Evolutionary conservation across 35 echinoderm and acorn worm species (phyloP).

Genomic region (Lytechinus variegatus): DNA sequence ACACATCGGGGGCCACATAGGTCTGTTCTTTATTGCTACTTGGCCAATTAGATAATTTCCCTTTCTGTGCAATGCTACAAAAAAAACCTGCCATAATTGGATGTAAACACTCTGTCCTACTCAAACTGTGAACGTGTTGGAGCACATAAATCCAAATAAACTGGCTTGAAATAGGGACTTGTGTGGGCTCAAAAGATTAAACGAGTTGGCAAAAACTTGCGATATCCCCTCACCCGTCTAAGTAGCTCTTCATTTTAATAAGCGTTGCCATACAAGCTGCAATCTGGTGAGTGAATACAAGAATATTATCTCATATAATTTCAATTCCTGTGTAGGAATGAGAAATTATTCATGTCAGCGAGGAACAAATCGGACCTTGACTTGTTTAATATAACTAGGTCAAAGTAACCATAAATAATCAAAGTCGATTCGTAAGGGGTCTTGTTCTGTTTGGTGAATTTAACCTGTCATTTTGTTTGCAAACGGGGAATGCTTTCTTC

Average conservation of each 20-base stretch:
- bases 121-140: background rate
- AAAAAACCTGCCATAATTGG: background rate
- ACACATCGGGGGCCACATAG: background rate
- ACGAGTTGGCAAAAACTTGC: background rate
- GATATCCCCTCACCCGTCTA: background rate
- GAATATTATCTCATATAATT: background rate
- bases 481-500: background rate
- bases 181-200: constrained; percentile 1
- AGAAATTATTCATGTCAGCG: background rate
- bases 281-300: background rate
- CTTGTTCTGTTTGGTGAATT: background rate
- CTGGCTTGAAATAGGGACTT: background rate
- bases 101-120: background rate
- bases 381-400: background rate
- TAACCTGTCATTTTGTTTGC: background rate
- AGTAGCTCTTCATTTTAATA: background rate
- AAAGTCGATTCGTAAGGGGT: background rate
- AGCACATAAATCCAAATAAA: background rate
- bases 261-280: background rate
- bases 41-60: background rate
- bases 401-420: background rate
- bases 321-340: background rate
- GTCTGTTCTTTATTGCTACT: background rate
- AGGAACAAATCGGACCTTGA: background rate
- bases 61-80: background rate